Base-by-base conservation (phyloP, 2,888 invertebrate genomes). In the Elmis aenea region DNA sequence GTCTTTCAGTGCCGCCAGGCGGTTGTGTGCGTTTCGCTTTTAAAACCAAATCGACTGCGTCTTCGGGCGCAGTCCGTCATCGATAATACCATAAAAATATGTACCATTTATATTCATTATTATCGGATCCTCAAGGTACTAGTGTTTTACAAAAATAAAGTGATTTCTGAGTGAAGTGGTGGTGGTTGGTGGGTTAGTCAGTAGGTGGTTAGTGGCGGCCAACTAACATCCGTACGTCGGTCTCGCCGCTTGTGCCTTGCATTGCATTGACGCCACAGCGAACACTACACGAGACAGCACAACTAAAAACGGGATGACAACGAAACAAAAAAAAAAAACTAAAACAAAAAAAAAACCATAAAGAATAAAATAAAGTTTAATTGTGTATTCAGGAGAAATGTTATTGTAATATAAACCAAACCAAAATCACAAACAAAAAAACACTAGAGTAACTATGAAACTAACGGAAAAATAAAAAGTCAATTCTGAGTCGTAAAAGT, bases 131-230 rank as follows among this genome's bases (percentile, higher is more conserved):
- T 57, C 53, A 59, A 59, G 56, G 57, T 58, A 59, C 57, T 51
- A 56, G 52, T 54, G 47, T 57, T 39, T 51, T 54, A 55, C 48
- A 64, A 65, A 63, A 62, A 63, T 63, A 62, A 64, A 63, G 51
- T 58, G 54, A 57, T 51, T 54, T 56, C 58, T 54, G 45, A 54
- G 57, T 58, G 60, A 58, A 63, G 60, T 5, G 5, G 59, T 62
- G 64, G 60, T 59, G 61, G 5, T 58, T 62, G 64, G 60, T 59
- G 61, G 58, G 63, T 65, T 65, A 65, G 63, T 64, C 57, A 60
- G 53, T 55, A 52, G 57, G 54, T 61, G 58, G 59, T 58, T 59
- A 52, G 43, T 38, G 51, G 42, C 43, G 48, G 38, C 45, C 33
- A 45, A 36, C 33, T 25, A 26, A 18, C 13, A 30, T 30, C 27